A percentile compares a stretch with the other conserved stretches of the same genome.
Evolutionary conservation across 2,113 vertebrate species (phyloP).

Genomic region (Clarias batrachus): DNA sequence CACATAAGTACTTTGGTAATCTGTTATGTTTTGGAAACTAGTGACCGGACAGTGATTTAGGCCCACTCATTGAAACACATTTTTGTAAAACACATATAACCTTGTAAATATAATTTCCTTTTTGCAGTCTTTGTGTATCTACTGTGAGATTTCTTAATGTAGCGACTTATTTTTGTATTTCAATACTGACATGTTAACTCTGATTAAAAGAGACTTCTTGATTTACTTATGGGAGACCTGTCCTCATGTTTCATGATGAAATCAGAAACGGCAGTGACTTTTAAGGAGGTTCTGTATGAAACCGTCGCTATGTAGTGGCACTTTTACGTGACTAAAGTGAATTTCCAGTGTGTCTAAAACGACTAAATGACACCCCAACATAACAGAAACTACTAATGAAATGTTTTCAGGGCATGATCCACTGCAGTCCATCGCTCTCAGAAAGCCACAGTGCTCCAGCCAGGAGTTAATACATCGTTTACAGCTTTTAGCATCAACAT

Average conservation of each 20-base stretch:
- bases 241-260: not conserved
- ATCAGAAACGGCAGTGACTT: not conserved
- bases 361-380: not conserved
- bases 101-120: constrained; percentile 72
- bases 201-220: constrained; percentile 59
- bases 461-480: constrained; percentile 34
- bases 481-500: constrained; percentile 37
- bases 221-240: constrained; percentile 3
- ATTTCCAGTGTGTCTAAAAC: not conserved
- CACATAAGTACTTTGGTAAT: not conserved
- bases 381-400: constrained; percentile 26
- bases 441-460: constrained; percentile 18
- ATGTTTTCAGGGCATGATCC: constrained; percentile 26
- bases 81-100: constrained; percentile 28
- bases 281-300: not conserved
- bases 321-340: constrained; percentile 3
- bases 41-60: not conserved
- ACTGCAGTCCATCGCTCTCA: not conserved
- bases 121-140: constrained; percentile 65
- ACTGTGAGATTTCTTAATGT: constrained; percentile 77
- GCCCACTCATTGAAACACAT: not conserved
- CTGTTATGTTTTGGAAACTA: constrained; percentile 9
- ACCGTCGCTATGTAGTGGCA: not conserved
- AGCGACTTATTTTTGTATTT: constrained; percentile 83
- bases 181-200: constrained; percentile 73